Evolutionary conservation across 2,888 invertebrate genomes (phyloP).

Genomic region (Drosophila conformis): DNA sequence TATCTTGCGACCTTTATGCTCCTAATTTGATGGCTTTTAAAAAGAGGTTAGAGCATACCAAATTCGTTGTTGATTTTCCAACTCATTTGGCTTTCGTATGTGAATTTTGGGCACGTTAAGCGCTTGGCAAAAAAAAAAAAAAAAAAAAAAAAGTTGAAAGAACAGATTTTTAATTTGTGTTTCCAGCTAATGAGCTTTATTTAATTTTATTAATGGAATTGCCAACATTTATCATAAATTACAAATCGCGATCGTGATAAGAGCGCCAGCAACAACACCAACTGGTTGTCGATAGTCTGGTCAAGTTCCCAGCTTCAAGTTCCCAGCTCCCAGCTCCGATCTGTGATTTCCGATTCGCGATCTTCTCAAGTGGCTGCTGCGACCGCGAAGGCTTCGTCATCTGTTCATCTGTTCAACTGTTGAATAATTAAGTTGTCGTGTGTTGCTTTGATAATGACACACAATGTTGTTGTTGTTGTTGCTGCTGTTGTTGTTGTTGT

Average conservation of each 20-base stretch:
- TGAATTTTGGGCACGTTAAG: slow-evolving; percentile 51
- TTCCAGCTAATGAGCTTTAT: slow-evolving; percentile 74
- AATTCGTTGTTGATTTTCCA: not conserved
- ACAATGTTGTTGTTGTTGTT: slow-evolving; percentile 27
- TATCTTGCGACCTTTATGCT: not conserved
- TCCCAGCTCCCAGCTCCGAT: slow-evolving; percentile 23
- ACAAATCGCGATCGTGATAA: slow-evolving; percentile 80
- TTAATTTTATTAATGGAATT: slow-evolving; percentile 82
- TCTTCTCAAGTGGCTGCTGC: slow-evolving; percentile 18
- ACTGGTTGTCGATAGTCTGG: slow-evolving; percentile 3
- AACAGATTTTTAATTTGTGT: slow-evolving; percentile 56
- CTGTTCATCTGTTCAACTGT: slow-evolving; percentile 43
- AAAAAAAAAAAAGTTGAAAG: slow-evolving; percentile 18
- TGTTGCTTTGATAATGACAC: slow-evolving; percentile 56
- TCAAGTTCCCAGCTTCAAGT: slow-evolving; percentile 12
- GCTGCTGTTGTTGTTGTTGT: slow-evolving; percentile 18
- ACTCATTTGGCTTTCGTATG: slow-evolving; percentile 6
- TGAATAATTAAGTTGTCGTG: slow-evolving; percentile 77
- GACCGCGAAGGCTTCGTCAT: slow-evolving; percentile 30
- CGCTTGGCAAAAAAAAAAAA: slow-evolving; percentile 26
- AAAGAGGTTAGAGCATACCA: slow-evolving; percentile 10
- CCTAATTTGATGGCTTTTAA: too few relatives aligned
- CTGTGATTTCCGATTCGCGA: slow-evolving; percentile 22
- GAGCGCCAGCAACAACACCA: slow-evolving; percentile 39
- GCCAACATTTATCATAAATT: slow-evolving; percentile 81